phyloP scores from a whole-genome alignment of 2,888 invertebrate genomes.

The Perizoma affinitatum region DNA sequence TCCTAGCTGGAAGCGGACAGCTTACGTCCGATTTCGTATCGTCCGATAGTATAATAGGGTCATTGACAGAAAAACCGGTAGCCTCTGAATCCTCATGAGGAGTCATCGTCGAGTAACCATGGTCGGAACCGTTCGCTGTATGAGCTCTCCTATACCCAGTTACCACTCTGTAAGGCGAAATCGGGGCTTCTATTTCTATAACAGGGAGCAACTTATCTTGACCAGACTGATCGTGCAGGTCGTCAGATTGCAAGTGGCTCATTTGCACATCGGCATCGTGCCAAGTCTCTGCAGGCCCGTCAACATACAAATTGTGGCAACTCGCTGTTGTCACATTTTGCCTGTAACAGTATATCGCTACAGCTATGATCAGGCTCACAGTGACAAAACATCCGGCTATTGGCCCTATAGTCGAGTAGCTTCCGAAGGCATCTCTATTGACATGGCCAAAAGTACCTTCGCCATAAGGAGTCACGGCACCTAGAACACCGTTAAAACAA shows the following conservation, averaged over 20 bases:
- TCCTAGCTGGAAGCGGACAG: slow-evolving; percentile 82
- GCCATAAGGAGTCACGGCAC: slow-evolving; percentile 92
- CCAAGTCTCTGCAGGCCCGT: slow-evolving; percentile 80
- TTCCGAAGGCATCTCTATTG: slow-evolving; percentile 74
- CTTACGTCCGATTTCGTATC: slow-evolving; percentile 82
- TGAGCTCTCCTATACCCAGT: slow-evolving; percentile 91
- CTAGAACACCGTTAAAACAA: slow-evolving; percentile 94
- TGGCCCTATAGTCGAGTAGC: slow-evolving; percentile 92
- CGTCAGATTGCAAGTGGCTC: slow-evolving; percentile 89
- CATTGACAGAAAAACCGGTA: slow-evolving; percentile 89
- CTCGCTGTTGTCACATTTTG: slow-evolving; percentile 84
- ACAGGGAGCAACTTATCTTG: slow-evolving; percentile 87
- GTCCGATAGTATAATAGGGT: slow-evolving; percentile 84
- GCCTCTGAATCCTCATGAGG: slow-evolving; percentile 95
- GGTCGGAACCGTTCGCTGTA: slow-evolving; percentile 93
- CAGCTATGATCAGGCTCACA: slow-evolving; percentile 90
- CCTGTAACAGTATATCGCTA: slow-evolving; percentile 93
- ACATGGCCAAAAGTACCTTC: slow-evolving; percentile 85
- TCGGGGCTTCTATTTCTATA: slow-evolving; percentile 86
- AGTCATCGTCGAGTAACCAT: slow-evolving; percentile 97
- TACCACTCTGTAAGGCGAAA: slow-evolving; percentile 94
- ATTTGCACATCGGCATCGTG: slow-evolving; percentile 86
- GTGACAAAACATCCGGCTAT: slow-evolving; percentile 94
- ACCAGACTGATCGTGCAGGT: slow-evolving; percentile 85
- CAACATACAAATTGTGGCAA: slow-evolving; percentile 79